These are phyloP conservation scores for Mayetiola destructor DNA, from an alignment of 2,888 invertebrate species.

Conservation along the genomic window DNA sequence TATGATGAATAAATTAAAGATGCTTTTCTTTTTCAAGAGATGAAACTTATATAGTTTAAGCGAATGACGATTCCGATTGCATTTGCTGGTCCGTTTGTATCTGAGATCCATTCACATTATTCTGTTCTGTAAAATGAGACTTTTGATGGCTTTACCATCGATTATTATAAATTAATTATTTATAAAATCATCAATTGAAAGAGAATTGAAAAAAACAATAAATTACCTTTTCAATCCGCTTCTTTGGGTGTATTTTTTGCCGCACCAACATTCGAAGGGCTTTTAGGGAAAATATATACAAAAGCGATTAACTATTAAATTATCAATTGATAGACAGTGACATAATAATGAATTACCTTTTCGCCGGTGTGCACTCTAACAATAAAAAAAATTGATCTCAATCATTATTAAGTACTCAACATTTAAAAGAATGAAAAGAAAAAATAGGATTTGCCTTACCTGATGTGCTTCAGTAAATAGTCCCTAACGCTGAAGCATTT, in stretches of 20 bases:
- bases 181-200: too few relatives aligned
- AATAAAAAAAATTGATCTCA: neutral
- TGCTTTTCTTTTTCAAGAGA: too few relatives aligned
- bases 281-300: too few relatives aligned
- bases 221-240: conserved; percentile 13
- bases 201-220: too few relatives aligned
- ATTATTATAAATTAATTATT: neutral
- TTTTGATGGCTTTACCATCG: conserved; percentile 13
- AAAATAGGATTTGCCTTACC: conserved; percentile 29
- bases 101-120: neutral
- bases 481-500: conserved; percentile 36
- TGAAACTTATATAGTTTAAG: too few relatives aligned
- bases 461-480: conserved; percentile 36
- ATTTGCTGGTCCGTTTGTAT: neutral
- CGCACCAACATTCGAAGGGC: too few relatives aligned
- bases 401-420: neutral
- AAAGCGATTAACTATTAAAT: too few relatives aligned
- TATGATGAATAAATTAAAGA: too few relatives aligned
- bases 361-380: conserved; percentile 1
- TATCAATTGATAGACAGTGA: too few relatives aligned
- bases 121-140: neutral
- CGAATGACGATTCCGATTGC: too few relatives aligned
- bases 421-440: neutral
- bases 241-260: conserved; percentile 2
- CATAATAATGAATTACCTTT: neutral